These are phyloP conservation scores for Pleuronectes platessa DNA, from an alignment of 2,113 vertebrate genomes.

Conservation along the genomic window DNA sequence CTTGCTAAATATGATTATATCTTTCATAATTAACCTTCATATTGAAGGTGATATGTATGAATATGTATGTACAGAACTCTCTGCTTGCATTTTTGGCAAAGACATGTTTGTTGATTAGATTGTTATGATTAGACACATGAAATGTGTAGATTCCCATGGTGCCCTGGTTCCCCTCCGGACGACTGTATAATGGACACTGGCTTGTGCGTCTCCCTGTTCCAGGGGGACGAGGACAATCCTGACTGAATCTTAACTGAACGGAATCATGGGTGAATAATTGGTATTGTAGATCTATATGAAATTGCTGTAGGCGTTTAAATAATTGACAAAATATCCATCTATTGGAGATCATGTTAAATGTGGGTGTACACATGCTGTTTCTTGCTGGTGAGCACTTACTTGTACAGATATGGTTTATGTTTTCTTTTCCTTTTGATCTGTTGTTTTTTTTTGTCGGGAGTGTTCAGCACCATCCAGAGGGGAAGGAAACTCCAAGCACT, in stretches of 20 bases:
- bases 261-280: slow-evolving; percentile 51
- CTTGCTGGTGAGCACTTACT: slow-evolving; percentile 80
- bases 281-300: slow-evolving; percentile 75
- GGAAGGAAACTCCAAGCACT: slow-evolving; percentile 11
- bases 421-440: slow-evolving; percentile 59
- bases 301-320: slow-evolving; percentile 71
- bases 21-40: slow-evolving; percentile 87
- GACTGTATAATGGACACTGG: slow-evolving; percentile 40
- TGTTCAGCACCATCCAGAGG: slow-evolving; percentile 55
- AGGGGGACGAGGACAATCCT: slow-evolving; percentile 40
- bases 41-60: slow-evolving; percentile 86
- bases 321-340: slow-evolving; percentile 66
- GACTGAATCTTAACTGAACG: slow-evolving; percentile 37
- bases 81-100: slow-evolving; percentile 85
- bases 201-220: slow-evolving; percentile 22
- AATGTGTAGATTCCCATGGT: slow-evolving; percentile 60
- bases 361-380: slow-evolving; percentile 79
- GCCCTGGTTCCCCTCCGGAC: slow-evolving; percentile 46
- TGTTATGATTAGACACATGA: slow-evolving; percentile 59
- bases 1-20: slow-evolving; percentile 83
- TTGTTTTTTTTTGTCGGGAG: slow-evolving; percentile 68
- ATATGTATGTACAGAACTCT: slow-evolving; percentile 81
- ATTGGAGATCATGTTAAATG: slow-evolving; percentile 77
- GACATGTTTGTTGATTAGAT: slow-evolving; percentile 69
- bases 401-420: slow-evolving; percentile 80